Base-by-base conservation (phyloP, 1,140 invertebrate genomes). In the Goniozus legneri region DNA sequence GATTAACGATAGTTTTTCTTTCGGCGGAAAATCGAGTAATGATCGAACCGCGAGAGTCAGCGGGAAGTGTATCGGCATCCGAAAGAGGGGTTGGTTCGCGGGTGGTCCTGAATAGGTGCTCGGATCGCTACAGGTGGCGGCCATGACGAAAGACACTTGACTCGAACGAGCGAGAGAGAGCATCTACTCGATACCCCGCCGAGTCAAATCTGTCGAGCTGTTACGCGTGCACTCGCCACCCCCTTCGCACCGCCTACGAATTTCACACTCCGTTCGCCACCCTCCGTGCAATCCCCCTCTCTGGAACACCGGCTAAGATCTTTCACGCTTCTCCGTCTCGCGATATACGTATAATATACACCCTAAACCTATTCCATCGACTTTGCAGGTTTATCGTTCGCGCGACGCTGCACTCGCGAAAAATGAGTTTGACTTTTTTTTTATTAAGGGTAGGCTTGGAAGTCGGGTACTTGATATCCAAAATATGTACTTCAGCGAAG, bases 221-320 rank as follows among this genome's bases (percentile, higher is more conserved):
- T n/a, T n/a, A n/a, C n/a, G n/a, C 42, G 47, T 50, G 42, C 44
- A 44, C 19, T 4, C 13, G 8, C 15, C 33, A 10, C 34, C 4
- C 34, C 30, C 43, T 24, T 36, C 27, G 34, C 10, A 57, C 47
- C 56, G 57, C 50, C 54, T 50, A 54, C 49, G 56, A 58, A 45
- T 38, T 54, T 58, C 44, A 36, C 34, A 36, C 34, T 37, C 27
- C 46, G 34, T 49, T 52, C 47, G 32, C 42, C 50, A 50, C 46
- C 46, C 24, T 38, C 50, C 32, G 35, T 24, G 30, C 34, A 14
- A 20, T 36, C 38, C 21, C 47, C 35, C 38, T 34, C 32, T 15
- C n/a, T 32, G 27, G 32, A n/a, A n/a, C n/a, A n/a, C n/a, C n/a
- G n/a, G n/a, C n/a, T n/a, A n/a, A n/a, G n/a, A n/a, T n/a, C n/a